Conservation (phyloP, 2,888 invertebrate species). For the Laspeyria flexula region DNA sequence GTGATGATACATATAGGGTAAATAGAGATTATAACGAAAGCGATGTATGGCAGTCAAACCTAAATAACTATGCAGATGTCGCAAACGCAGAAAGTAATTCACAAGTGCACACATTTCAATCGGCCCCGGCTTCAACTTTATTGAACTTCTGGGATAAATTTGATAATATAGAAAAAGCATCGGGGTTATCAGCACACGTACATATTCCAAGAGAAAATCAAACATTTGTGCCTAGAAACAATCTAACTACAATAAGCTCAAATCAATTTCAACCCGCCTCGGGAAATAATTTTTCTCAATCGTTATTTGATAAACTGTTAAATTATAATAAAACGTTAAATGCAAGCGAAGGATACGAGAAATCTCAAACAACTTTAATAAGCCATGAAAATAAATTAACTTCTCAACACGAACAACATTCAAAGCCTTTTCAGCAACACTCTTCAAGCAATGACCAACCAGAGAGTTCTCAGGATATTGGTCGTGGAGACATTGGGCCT, state of each 20-base stretch:
- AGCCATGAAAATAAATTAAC: neutral
- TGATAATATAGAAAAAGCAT: slow-evolving; percentile 41
- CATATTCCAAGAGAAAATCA: neutral
- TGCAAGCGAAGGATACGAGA: too few relatives aligned
- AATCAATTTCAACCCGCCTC: neutral
- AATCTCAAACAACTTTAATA: neutral
- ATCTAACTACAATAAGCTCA: neutral
- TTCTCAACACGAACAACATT: neutral
- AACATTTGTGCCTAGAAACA: neutral
- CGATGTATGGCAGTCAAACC: neutral
- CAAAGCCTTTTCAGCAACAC: neutral
- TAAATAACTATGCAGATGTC: slow-evolving; percentile 7
- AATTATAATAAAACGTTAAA: too few relatives aligned
- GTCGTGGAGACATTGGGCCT: slow-evolving; percentile 54
- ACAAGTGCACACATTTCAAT: slow-evolving; percentile 11
- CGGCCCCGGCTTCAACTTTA: slow-evolving; percentile 31
- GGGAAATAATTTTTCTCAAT: neutral
- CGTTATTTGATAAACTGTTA: neutral
- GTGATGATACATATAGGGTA: neutral
- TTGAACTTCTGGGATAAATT: slow-evolving; percentile 51
- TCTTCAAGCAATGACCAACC: slow-evolving; percentile 10
- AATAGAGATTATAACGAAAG: neutral
- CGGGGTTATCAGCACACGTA: slow-evolving; percentile 13
- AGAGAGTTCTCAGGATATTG: slow-evolving; percentile 36
- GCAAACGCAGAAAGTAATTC: slow-evolving; percentile 20